Percentiles rank a stretch among this genome's conserved stretches.
Evolutionary conservation across 2,113 vertebrate genomes (phyloP).

Genomic region (Murina feae): DNA sequence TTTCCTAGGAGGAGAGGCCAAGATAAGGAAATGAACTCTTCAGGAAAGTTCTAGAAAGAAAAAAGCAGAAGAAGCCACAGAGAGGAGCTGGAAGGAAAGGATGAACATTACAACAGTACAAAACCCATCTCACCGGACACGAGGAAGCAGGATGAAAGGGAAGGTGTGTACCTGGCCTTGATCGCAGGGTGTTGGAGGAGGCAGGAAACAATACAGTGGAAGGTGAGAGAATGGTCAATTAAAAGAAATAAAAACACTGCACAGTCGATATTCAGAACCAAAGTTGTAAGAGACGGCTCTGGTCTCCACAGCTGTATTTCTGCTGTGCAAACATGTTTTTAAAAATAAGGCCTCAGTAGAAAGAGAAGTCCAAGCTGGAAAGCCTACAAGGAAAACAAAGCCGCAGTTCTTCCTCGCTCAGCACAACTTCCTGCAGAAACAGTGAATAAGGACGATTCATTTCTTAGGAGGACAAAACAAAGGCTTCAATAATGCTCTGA

Average conservation of each 20-base stretch:
- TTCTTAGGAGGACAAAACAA: conserved; percentile 38
- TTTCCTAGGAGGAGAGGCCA: neutral
- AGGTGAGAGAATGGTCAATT: neutral
- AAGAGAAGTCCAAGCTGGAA: conserved; percentile 30
- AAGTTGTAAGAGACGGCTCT: neutral
- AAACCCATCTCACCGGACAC: neutral
- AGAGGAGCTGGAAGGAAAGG: neutral
- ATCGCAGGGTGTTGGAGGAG: neutral
- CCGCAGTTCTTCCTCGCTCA: neutral
- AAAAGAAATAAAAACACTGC: neutral
- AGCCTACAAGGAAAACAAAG: conserved; percentile 47
- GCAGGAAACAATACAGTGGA: neutral
- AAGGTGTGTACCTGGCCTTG: neutral
- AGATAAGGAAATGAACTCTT: neutral
- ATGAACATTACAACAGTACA: accelerated
- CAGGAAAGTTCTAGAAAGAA: neutral
- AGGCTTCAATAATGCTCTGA: neutral
- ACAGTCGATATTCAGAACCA: conserved; percentile 13
- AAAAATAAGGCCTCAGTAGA: conserved; percentile 33
- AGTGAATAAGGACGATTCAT: neutral
- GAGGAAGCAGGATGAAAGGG: neutral
- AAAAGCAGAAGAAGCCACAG: neutral
- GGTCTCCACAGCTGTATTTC: neutral
- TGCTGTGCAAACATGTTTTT: conserved; percentile 45
- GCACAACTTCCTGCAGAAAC: neutral